Base-by-base conservation (phyloP, 2,113 vertebrate genomes). In the Callipepla californica region DNA sequence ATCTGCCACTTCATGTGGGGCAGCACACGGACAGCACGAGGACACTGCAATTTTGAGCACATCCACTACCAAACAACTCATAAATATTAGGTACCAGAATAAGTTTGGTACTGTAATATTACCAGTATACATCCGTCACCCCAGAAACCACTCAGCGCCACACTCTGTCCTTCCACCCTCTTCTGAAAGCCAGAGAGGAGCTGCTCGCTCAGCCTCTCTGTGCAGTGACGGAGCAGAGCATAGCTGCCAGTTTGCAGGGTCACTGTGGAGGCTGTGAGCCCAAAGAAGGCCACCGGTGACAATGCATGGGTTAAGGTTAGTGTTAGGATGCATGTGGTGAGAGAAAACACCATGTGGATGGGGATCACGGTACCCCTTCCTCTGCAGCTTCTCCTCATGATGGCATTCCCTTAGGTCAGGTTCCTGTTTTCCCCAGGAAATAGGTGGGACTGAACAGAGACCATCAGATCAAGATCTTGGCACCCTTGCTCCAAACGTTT, bases 221-320 rank as follows among this genome's bases (percentile, higher is more conserved):
- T 38, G 40, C 40, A 36, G 21, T 5, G 47, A 62, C 7, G 26
- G 55, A 80, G 65, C 36, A 76, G n/a, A 91, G 70, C 26, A 25
- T 11, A 47, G 58, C 58, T 80, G 55, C 17, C 59, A 16, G 65
- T 73, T 25, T n/a, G 45, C 18, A 34, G 19, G 18, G 30, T 62
- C 75, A 30, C 55, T 1, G 1, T 0, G 0, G 2, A 11, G 9
- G 44, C 3, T 57, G 18, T 20, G 14, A 5, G 28, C 47, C 22
- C 4, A 5, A 63, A 22, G 15, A 63, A 22, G 15, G 70, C 19
- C 50, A 61, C 14, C 17, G 58, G 17, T 32, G 61, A 61, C 13
- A 65, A 79, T 59, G 40, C 51, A 53, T 53, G 51, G 17, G 17
- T 32, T 57, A 57, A 32, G 30, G 55, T 32, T 11, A 19, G 55